phyloP scores from a whole-genome alignment of 1,140 invertebrate genomes.

The Drosophila nebulosa region DNA sequence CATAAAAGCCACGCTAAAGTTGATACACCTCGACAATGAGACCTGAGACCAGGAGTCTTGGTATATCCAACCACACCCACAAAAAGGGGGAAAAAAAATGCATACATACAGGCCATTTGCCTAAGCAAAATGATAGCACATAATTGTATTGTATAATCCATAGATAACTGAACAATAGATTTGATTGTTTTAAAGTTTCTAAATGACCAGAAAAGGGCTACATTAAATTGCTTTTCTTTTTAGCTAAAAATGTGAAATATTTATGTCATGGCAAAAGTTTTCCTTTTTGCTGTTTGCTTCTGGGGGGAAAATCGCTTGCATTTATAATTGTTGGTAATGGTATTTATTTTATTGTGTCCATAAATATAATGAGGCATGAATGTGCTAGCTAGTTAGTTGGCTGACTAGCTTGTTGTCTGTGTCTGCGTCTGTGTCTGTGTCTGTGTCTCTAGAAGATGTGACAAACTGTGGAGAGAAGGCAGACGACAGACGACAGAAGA shows the following conservation, averaged over 20 bases:
- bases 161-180: slow-evolving; percentile 37
- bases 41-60: slow-evolving; percentile 5
- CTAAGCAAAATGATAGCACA: neutral
- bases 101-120: too few relatives aligned
- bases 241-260: slow-evolving; percentile 54
- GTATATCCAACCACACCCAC: slow-evolving; percentile 29
- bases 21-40: slow-evolving; percentile 29
- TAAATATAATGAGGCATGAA: slow-evolving; percentile 76
- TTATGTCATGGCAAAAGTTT: slow-evolving; percentile 73
- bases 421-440: neutral
- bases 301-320: slow-evolving; percentile 59
- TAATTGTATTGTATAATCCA: neutral
- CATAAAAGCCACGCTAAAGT: slow-evolving; percentile 57
- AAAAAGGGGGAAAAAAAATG: neutral
- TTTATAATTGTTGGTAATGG: slow-evolving; percentile 75
- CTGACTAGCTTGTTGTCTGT: neutral
- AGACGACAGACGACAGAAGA: slow-evolving; percentile 1
- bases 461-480: neutral
- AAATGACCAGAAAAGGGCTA: slow-evolving; percentile 26
- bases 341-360: slow-evolving; percentile 80
- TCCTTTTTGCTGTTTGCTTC: slow-evolving; percentile 17
- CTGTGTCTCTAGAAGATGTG: neutral
- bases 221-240: neutral
- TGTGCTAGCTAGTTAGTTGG: slow-evolving; percentile 21
- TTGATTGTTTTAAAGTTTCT: slow-evolving; percentile 67